Evolutionary conservation across 2,888 invertebrate genomes (phyloP).

Genomic region (Habrosyne pyritoides): DNA sequence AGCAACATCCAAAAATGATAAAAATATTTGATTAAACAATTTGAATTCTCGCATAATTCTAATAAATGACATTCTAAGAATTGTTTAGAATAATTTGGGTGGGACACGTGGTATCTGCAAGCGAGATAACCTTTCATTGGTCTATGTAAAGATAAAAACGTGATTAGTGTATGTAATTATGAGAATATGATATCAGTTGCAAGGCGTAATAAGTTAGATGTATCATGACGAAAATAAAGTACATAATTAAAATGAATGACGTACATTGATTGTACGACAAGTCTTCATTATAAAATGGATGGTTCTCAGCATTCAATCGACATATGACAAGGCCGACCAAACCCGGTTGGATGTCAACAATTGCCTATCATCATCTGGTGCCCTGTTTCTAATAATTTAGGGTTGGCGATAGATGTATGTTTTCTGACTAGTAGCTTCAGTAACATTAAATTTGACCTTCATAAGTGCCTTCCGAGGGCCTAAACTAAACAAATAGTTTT

Average conservation of each 20-base stretch:
- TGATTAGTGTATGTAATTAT: conserved; percentile 8
- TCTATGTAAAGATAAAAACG: neutral
- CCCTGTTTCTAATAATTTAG: too few relatives aligned
- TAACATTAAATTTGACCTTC: too few relatives aligned
- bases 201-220: neutral
- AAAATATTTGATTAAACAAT: neutral
- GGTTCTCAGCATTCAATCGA: too few relatives aligned
- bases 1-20: neutral
- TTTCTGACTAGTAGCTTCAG: too few relatives aligned
- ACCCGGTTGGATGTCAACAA: too few relatives aligned
- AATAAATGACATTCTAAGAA: neutral
- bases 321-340: too few relatives aligned
- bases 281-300: too few relatives aligned
- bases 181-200: neutral
- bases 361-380: too few relatives aligned
- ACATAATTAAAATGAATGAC: neutral
- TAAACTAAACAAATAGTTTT: too few relatives aligned
- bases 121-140: neutral
- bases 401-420: too few relatives aligned
- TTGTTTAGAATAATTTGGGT: neutral
- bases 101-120: conserved; percentile 2
- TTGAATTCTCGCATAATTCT: neutral
- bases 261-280: neutral
- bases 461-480: too few relatives aligned
- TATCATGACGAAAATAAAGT: neutral